Conservation (phyloP, 2,888 invertebrate genomes). For the Limnephilus rhombicus region DNA sequence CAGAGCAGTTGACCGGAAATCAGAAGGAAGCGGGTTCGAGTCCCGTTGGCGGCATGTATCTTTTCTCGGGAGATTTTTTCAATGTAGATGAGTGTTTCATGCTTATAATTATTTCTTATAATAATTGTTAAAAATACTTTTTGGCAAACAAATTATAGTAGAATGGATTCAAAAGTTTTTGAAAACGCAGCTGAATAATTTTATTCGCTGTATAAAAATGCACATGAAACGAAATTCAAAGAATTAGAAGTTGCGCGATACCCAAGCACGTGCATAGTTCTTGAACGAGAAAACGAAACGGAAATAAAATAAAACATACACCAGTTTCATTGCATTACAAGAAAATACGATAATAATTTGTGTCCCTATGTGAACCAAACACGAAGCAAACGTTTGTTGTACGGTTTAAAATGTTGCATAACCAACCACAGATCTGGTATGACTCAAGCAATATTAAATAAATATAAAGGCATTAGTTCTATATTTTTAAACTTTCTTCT, state of each 20-base stretch:
- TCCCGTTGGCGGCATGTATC: too few relatives aligned
- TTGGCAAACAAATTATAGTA: too few relatives aligned
- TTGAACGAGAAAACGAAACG: background rate
- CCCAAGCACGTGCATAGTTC: background rate
- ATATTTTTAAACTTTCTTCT: background rate
- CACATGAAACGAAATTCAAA: background rate
- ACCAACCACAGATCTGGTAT: background rate
- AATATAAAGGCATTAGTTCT: background rate
- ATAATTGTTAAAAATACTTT: too few relatives aligned
- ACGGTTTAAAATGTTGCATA: background rate
- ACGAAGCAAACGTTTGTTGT: background rate
- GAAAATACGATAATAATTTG: background rate
- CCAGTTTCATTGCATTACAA: background rate
- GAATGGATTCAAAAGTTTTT: background rate
- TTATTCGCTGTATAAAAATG: background rate
- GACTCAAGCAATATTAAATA: background rate
- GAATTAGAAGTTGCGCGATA: background rate
- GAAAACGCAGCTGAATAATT: background rate
- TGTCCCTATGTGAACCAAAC: conserved; percentile 6
- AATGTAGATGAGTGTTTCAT: too few relatives aligned
- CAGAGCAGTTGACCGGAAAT: too few relatives aligned
- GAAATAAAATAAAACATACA: background rate
- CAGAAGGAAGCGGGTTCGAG: too few relatives aligned
- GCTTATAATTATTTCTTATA: too few relatives aligned
- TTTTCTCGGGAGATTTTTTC: too few relatives aligned